Conservation (phyloP, 2,888 invertebrate species). For the Gerris lacustris region DNA sequence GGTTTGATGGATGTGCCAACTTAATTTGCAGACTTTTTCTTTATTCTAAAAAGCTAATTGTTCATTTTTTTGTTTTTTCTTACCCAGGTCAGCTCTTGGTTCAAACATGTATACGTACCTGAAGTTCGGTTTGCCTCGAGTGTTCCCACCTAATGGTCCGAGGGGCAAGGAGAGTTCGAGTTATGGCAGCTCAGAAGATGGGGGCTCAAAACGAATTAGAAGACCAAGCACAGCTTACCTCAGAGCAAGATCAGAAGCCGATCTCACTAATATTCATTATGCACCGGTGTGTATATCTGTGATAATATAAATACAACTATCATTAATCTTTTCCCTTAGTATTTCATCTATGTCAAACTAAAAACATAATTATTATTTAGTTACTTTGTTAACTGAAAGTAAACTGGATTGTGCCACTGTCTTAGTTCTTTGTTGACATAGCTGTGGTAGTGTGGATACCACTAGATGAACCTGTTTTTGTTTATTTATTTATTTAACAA, state of each 20-base stretch:
- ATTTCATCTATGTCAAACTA: no score
- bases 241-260: constrained; percentile 62
- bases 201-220: constrained; percentile 20
- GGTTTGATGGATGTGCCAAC: no score
- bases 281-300: constrained; percentile 17
- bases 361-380: no score
- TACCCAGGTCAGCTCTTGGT: constrained; percentile 61
- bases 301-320: background rate
- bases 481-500: no score
- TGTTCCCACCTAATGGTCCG: constrained; percentile 65
- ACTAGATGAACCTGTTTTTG: no score
- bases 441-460: no score
- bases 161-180: constrained; percentile 75
- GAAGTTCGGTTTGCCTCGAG: constrained; percentile 84
- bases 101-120: constrained; percentile 88
- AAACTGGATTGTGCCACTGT: no score
- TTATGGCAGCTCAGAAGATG: constrained; percentile 75
- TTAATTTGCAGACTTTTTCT: no score
- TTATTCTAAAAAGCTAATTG: no score
- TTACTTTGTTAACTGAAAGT: no score
- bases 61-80: background rate
- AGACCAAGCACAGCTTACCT: constrained; percentile 8
- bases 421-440: no score
- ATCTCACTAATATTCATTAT: constrained; percentile 47
- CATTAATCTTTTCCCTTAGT: no score